Conservation (phyloP, 2,888 invertebrate species). For the Cephus nigrinus region DNA sequence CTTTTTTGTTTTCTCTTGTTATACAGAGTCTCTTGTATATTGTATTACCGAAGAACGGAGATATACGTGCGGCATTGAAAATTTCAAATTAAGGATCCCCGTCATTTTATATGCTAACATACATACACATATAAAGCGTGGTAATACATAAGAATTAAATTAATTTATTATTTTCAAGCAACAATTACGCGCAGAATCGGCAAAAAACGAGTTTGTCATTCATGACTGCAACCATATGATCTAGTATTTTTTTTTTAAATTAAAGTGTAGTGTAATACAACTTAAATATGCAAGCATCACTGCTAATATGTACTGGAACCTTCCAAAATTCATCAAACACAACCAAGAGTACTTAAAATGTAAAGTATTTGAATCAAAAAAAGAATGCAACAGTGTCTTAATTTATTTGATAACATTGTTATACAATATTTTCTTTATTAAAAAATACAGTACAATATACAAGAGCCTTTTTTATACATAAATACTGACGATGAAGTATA, state of each 20-base stretch:
- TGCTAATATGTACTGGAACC: too few species aligned
- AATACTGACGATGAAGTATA: slow-evolving; percentile 37
- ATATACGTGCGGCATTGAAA: background rate
- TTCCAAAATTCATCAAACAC: too few species aligned
- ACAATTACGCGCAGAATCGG: too few species aligned
- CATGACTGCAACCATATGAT: too few species aligned
- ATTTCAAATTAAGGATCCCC: background rate
- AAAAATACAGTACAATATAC: slow-evolving; percentile 46
- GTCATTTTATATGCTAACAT: background rate
- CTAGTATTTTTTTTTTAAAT: too few species aligned
- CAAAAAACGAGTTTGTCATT: too few species aligned
- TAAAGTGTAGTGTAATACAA: too few species aligned
- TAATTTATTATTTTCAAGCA: too few species aligned
- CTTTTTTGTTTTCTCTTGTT: too few species aligned
- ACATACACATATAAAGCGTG: too few species aligned
- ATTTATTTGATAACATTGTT: slow-evolving; percentile 43
- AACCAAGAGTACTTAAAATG: background rate
- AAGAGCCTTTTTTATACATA: slow-evolving; percentile 51
- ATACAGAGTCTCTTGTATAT: background rate
- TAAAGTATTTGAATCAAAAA: background rate
- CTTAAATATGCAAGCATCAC: too few species aligned
- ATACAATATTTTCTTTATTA: slow-evolving; percentile 45
- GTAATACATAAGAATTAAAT: too few species aligned
- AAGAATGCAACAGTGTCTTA: slow-evolving; percentile 9
- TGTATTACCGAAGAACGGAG: background rate